A percentile compares a stretch with the other conserved stretches of the same genome.
Evolutionary conservation across 2,113 vertebrate genomes (phyloP).

Genomic region (Channa maculata): DNA sequence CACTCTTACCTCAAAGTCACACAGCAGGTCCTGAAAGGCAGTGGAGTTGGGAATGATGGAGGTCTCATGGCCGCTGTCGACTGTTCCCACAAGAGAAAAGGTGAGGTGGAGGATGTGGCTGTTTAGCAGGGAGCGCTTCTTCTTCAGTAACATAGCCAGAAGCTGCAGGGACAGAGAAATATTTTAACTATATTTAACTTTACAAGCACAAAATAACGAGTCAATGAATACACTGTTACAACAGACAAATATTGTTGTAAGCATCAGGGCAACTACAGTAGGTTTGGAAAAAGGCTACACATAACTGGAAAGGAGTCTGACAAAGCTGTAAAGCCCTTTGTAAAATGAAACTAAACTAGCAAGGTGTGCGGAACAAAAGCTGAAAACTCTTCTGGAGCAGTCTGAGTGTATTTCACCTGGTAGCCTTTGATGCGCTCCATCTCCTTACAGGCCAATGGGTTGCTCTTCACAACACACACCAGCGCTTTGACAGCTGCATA

Average conservation of each 20-base stretch:
- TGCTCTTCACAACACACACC: conserved; percentile 98
- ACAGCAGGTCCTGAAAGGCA: conserved; percentile 98
- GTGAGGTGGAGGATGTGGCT: conserved; percentile 98
- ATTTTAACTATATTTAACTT: too few relatives aligned
- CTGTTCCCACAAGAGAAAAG: conserved; percentile 97
- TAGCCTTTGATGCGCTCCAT: conserved; percentile 99
- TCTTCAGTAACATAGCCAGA: conserved; percentile 97
- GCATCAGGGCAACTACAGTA: too few relatives aligned
- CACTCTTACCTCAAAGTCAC: conserved; percentile 94
- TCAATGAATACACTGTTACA: too few relatives aligned
- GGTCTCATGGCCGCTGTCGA: conserved; percentile 97
- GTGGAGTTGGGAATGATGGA: conserved; percentile 98
- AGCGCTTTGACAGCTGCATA: conserved; percentile 98
- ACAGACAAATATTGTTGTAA: too few relatives aligned
- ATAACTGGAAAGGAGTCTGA: too few relatives aligned
- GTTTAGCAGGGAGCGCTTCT: conserved; percentile 95
- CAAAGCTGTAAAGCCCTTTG: too few relatives aligned
- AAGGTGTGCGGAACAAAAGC: too few relatives aligned
- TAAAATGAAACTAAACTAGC: too few relatives aligned
- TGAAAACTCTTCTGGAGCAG: too few relatives aligned
- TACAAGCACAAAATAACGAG: too few relatives aligned
- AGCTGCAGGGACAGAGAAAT: conserved; percentile 78
- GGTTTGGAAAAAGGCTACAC: too few relatives aligned
- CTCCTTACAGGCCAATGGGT: conserved; percentile 97
- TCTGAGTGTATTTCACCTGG: conserved; percentile 78